Conservation (phyloP, 2,113 vertebrate species). For the Passer domesticus region DNA sequence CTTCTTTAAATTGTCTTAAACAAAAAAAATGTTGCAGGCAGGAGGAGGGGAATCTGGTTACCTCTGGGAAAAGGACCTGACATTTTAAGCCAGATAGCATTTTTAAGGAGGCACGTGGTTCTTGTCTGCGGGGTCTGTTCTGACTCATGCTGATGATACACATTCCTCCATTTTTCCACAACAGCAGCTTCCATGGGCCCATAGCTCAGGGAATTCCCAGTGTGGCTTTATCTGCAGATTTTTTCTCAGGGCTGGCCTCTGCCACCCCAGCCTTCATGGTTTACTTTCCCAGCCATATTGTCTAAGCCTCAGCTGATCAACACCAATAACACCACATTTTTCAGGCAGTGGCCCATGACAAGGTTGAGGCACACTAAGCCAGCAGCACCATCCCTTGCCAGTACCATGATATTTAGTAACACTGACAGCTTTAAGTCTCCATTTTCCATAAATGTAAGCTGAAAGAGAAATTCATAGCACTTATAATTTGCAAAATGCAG, state of each 20-base stretch:
- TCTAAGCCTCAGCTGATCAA: neutral
- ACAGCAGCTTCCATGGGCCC: neutral
- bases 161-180: neutral
- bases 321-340: neutral
- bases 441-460: neutral
- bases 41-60: neutral
- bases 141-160: neutral
- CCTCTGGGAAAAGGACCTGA: neutral
- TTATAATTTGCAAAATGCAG: neutral
- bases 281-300: neutral
- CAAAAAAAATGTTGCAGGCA: neutral
- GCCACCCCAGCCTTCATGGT: neutral
- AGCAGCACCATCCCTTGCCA: neutral
- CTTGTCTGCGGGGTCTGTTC: rapidly evolving
- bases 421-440: neutral
- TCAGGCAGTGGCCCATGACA: neutral
- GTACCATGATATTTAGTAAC: neutral
- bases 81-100: neutral
- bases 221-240: neutral
- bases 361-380: neutral
- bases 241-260: neutral
- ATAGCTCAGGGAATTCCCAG: neutral
- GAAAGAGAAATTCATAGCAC: neutral
- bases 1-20: neutral
- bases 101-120: neutral